Conservation (phyloP, 2,888 invertebrate species). For the Hedychridium roseum region DNA sequence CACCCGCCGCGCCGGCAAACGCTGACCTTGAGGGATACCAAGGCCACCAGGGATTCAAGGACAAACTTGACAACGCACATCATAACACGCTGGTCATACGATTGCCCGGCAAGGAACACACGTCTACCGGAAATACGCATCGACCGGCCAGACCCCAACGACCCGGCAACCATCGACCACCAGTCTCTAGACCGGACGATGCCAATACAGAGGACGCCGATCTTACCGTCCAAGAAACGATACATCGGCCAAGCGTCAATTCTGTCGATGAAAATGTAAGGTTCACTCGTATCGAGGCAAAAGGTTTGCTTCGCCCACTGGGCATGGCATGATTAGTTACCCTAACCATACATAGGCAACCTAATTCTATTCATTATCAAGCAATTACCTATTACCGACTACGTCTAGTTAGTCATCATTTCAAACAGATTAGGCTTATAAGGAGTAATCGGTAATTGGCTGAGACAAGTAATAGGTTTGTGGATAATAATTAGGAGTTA, state of each 20-base stretch:
- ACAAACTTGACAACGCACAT: constrained; percentile 44
- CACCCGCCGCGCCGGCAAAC: too few species aligned
- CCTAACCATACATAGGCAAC: too few species aligned
- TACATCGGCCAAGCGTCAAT: constrained; percentile 53
- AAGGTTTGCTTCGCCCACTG: too few species aligned
- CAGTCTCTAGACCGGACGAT: constrained; percentile 49
- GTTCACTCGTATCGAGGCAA: too few species aligned
- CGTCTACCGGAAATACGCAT: constrained; percentile 20
- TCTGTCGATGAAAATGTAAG: constrained; percentile 50
- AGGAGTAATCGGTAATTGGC: too few species aligned
- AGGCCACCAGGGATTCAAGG: constrained; percentile 47
- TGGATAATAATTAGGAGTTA: too few species aligned
- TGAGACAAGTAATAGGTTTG: too few species aligned
- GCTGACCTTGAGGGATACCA: constrained; percentile 20
- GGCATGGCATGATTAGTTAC: too few species aligned
- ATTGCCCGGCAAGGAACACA: constrained; percentile 54
- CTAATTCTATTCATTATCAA: too few species aligned
- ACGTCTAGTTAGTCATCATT: too few species aligned
- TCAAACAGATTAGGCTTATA: too few species aligned
- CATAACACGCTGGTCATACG: constrained; percentile 49
- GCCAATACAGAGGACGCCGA: constrained; percentile 44
- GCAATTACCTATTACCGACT: too few species aligned
- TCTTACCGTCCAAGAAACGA: constrained; percentile 53
- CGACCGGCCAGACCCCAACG: constrained; percentile 42
- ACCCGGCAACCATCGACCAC: constrained; percentile 47